Base-by-base conservation (phyloP, 1,140 invertebrate species). In the Drosophila sp. region DNA sequence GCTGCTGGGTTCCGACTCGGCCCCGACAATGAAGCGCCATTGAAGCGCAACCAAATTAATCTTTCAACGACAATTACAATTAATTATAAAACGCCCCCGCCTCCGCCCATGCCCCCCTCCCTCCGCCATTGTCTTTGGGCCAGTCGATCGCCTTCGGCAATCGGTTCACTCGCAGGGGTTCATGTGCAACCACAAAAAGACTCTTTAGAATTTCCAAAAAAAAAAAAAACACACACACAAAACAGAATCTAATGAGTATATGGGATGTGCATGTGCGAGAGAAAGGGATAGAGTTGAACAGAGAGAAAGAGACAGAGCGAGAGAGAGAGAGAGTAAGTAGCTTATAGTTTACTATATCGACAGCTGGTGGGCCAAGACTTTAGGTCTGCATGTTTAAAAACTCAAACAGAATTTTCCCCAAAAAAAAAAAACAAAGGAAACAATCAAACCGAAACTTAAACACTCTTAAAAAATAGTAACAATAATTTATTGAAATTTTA, bases 51-150 rank as follows among this genome's bases (percentile, higher is more conserved):
- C 84, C 84, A 89, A 89, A 89, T 89, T 89, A 89, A 89, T 89
- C 84, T 89, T 89, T 89, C 84, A 89, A 84, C 84, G 84, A 89
- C 84, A 90, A 89, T 89, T 89, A 89, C 84, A 90, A 89, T 89
- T 89, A 89, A 89, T 89, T 89, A 89, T 89, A 87, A 90, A 89
- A 50, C 44, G 44, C 44, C 44, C 44, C 44, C 84, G 84, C 77
- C 84, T 73, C 85, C 85, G 77, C 65, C 84, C 62, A 54, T 60
- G 44, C 23, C n/a, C 41, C 17, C n/a, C 17, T 23, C n/a, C 41
- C 41, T n/a, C 6, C 35, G 44, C 44, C 44, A 50, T 23, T 23
- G 44, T 23, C 79, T 73, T 35, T 44, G 40, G 35, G 60, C 70
- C 76, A 80, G 71, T 67, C 66, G 62, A 62, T 41, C 66, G 68